A percentile compares a stretch with the other conserved stretches of the same genome.
These are phyloP conservation scores for Hapalemur alaotrensis DNA, from an alignment of 2,797 vertebrate genomes.

Conservation along the genomic window DNA sequence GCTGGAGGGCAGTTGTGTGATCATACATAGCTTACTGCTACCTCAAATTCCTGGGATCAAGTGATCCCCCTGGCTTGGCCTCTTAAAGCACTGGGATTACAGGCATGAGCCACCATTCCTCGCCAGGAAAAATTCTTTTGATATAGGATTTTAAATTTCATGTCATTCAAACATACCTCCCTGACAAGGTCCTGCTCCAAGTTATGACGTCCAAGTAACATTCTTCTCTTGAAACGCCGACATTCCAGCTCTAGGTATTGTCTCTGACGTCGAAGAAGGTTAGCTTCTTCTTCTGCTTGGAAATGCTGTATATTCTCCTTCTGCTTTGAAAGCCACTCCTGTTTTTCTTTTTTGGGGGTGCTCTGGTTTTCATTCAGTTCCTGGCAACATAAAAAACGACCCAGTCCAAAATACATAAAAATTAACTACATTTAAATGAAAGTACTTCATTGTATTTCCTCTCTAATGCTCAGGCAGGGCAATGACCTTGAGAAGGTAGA, in stretches of 20 bases:
- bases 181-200: slow-evolving; percentile 96
- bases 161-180: slow-evolving; percentile 86
- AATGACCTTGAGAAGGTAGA: neutral
- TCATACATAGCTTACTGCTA: neutral
- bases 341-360: slow-evolving; percentile 99
- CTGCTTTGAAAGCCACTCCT: slow-evolving; percentile 99
- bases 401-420: slow-evolving; percentile 50
- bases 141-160: neutral
- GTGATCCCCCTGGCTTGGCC: neutral
- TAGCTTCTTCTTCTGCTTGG: slow-evolving; percentile 98
- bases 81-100: neutral
- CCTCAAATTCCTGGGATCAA: neutral
- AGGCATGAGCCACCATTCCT: neutral
- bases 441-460: neutral
- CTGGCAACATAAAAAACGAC: slow-evolving; percentile 81
- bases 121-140: neutral
- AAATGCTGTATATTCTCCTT: slow-evolving; percentile 99
- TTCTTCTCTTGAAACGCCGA: slow-evolving; percentile 96
- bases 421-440: slow-evolving; percentile 2
- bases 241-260: slow-evolving; percentile 98
- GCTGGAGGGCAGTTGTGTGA: neutral
- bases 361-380: slow-evolving; percentile 99
- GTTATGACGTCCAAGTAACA: slow-evolving; percentile 97
- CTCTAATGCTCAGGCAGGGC: neutral
- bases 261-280: slow-evolving; percentile 94